phyloP scores from a whole-genome alignment of 1,140 invertebrate species.

The Sinella curviseta region DNA sequence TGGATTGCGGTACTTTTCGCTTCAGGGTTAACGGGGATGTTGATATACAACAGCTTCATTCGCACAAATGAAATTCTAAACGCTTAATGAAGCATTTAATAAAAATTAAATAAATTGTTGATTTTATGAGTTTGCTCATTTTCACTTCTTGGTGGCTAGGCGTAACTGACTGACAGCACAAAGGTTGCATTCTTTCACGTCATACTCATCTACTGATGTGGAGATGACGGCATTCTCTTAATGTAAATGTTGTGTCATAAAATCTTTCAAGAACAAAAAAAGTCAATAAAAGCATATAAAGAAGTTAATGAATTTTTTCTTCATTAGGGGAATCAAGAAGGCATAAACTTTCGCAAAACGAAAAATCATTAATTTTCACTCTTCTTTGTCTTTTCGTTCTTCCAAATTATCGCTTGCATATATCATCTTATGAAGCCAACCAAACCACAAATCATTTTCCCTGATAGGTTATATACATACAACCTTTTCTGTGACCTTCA shows the following conservation, averaged over 20 bases:
- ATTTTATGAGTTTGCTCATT: no score
- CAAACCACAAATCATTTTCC: no score
- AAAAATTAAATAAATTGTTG: neutral
- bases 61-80: neutral
- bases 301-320: neutral
- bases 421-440: no score
- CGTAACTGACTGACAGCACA: no score
- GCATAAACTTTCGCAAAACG: no score
- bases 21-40: neutral
- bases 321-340: no score
- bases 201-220: no score
- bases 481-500: neutral
- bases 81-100: neutral
- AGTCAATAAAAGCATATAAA: neutral
- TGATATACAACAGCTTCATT: neutral
- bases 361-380: neutral
- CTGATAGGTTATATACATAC: no score
- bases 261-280: neutral
- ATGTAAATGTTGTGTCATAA: no score
- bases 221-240: no score
- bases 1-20: neutral
- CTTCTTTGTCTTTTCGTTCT: neutral
- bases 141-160: no score
- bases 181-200: no score
- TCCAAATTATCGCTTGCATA: neutral